phyloP scores from a whole-genome alignment of 2,888 invertebrate genomes.

The Drosophila neotestacea region DNA sequence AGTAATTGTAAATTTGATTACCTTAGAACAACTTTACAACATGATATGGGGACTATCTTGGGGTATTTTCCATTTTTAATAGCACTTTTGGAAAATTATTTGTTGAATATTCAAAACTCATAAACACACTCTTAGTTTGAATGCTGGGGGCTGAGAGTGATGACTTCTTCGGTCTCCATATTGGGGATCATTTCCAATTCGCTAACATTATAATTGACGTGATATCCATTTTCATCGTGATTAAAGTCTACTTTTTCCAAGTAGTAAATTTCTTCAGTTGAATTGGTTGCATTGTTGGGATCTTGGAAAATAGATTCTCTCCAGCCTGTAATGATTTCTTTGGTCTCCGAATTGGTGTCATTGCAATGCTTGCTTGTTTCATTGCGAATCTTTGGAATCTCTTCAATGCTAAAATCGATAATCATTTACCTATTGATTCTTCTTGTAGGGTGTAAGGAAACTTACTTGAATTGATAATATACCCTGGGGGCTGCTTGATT shows the following conservation, averaged over 20 bases:
- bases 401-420: slow-evolving; percentile 49
- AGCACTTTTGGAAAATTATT: too few species aligned
- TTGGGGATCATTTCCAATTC: too few species aligned
- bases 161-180: too few species aligned
- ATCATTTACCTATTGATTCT: neutral
- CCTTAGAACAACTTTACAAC: slow-evolving; percentile 5
- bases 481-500: slow-evolving; percentile 59
- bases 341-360: slow-evolving; percentile 38
- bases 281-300: slow-evolving; percentile 8
- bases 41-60: neutral
- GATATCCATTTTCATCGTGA: slow-evolving; percentile 70
- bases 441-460: neutral
- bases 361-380: slow-evolving; percentile 18
- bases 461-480: slow-evolving; percentile 70
- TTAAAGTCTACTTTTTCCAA: slow-evolving; percentile 51
- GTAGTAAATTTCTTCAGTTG: neutral
- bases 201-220: slow-evolving; percentile 56
- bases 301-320: slow-evolving; percentile 32
- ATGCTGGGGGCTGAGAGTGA: too few species aligned
- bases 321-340: slow-evolving; percentile 67
- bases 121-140: too few species aligned
- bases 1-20: slow-evolving; percentile 57
- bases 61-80: too few species aligned
- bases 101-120: too few species aligned
- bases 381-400: slow-evolving; percentile 39